Evolutionary conservation across 2,888 invertebrate genomes (phyloP), one percentile per base, ranked within the genome.

Genomic region (Drosophila rubida): DNA sequence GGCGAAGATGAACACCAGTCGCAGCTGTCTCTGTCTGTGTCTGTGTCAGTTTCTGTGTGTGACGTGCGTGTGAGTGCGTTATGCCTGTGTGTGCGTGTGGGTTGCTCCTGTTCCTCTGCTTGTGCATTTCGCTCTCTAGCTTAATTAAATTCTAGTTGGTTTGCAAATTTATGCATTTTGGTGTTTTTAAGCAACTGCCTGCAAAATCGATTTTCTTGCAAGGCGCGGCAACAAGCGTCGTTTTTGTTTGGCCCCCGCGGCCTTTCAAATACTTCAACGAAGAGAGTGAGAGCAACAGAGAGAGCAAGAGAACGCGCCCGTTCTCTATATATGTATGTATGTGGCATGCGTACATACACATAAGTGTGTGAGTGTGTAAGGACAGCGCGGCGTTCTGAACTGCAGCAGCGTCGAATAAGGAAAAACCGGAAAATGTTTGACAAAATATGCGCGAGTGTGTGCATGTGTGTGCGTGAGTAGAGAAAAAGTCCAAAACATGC

Each of bases 171-270:
- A 75, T 80, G 74, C 78, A 84, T 59, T 76, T 86, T 66, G 41
- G 22, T 60, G 45, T 49, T 64, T 62, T 71, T 32, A 32, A 32
- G 32, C 30, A 64, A 61, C 53, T 66, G 61, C 41, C 69, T 75
- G 69, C 85, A 82, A 89, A 88, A 88, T 88, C 88, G 88, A 88
- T 88, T 89, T 87, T 89, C 77, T 80, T 73, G 73, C 71, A 82
- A 82, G 87, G 77, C 80, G 72, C 88, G 83, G 80, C 88, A 80
- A 80, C 80, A 80, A 87, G 75, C 84, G 70, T 82, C 71, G 75
- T 50, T 69, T 68, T 76, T 69, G 51, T 66, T 75, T 75, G 67
- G 54, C 53, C 45, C 39, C 68, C 58, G 75, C 74, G 50, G 58
- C 61, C 59, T 2, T 66, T 51, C 27, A 48, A 27, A 32, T 46